phyloP scores from a whole-genome alignment of 2,797 vertebrate genomes.

The Picus viridis region DNA sequence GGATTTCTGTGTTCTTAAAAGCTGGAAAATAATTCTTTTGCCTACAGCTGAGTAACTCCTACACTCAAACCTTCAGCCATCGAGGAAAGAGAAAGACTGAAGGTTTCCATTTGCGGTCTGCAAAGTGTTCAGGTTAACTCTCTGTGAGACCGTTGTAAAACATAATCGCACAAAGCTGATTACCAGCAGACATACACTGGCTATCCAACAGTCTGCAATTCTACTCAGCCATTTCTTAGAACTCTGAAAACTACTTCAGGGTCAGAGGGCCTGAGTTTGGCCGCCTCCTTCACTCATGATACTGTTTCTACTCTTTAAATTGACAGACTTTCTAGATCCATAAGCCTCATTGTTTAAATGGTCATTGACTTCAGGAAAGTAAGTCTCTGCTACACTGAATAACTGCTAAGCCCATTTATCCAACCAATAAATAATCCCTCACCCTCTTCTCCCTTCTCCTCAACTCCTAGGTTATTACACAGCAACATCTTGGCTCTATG shows the following conservation, averaged over 20 bases:
- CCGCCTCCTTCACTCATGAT: not conserved
- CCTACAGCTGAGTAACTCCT: not conserved
- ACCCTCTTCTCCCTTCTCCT: conserved; percentile 15
- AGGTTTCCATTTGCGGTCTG: not conserved
- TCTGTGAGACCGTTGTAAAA: not conserved
- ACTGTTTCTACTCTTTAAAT: not conserved
- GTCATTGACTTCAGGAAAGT: conserved; percentile 27
- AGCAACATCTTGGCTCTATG: conserved; percentile 43
- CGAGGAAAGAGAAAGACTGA: not conserved
- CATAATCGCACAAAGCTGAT: not conserved
- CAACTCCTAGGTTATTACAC: conserved; percentile 49
- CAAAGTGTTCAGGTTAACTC: not conserved
- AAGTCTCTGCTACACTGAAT: conserved; percentile 13
- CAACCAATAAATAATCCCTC: conserved; percentile 52
- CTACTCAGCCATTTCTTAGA: not conserved
- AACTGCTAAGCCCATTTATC: conserved; percentile 51
- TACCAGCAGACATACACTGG: not conserved
- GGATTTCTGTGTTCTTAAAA: conserved; percentile 44
- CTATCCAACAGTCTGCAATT: not conserved
- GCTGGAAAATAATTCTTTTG: conserved; percentile 12
- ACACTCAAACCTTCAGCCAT: not conserved
- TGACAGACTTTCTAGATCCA: conserved; percentile 9
- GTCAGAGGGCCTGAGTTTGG: not conserved
- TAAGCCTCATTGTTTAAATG: conserved; percentile 7
- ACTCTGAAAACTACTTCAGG: not conserved